Evolutionary conservation across 2,113 vertebrate genomes (phyloP).

Genomic region (Podocnemis expansa): DNA sequence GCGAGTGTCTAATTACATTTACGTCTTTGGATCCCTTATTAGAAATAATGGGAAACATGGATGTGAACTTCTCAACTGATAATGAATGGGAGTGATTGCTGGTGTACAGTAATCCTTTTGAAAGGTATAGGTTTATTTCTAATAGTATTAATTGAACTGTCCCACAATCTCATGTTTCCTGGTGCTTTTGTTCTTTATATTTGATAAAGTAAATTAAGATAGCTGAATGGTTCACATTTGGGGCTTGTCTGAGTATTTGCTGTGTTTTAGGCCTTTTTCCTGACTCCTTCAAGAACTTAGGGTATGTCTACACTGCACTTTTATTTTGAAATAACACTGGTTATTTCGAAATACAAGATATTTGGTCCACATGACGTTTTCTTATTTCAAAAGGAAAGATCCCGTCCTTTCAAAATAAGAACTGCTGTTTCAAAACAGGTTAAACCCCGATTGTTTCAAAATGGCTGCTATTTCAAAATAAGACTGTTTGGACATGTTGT

Average conservation of each 20-base stretch:
- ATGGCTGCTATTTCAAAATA: too few species aligned
- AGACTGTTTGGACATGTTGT: too few species aligned
- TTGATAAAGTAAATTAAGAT: neutral
- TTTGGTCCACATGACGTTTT: too few species aligned
- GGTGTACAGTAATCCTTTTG: neutral
- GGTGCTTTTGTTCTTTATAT: neutral
- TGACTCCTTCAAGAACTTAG: neutral
- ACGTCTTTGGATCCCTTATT: neutral
- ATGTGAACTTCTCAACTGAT: neutral
- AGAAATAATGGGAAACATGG: neutral
- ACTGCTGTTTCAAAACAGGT: too few species aligned
- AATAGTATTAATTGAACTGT: neutral
- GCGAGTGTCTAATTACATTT: neutral
- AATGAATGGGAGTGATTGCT: neutral
- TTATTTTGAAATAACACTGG: too few species aligned
- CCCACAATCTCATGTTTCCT: neutral
- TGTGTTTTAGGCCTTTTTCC: neutral
- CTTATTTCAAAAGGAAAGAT: too few species aligned
- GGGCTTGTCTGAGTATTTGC: constrained; percentile 9
- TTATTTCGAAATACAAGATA: too few species aligned
- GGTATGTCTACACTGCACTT: too few species aligned
- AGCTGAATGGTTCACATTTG: neutral
- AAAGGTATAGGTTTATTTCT: constrained; percentile 17
- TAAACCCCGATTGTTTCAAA: too few species aligned
- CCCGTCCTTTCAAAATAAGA: too few species aligned